These are phyloP conservation scores for Pyrgilauda ruficollis DNA, from an alignment of 2,113 vertebrate genomes.

Conservation along the genomic window DNA sequence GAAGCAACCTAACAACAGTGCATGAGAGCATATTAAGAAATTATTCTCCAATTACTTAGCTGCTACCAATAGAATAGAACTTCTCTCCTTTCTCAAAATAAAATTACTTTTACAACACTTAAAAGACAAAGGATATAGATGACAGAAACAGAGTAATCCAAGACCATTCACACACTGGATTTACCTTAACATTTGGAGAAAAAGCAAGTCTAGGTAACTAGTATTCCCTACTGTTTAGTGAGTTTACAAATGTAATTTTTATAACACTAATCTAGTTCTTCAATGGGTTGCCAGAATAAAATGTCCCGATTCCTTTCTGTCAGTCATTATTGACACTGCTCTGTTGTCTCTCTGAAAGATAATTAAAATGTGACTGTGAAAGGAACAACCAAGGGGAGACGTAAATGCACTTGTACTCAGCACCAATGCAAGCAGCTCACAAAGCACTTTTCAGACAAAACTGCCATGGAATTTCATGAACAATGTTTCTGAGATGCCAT, in stretches of 20 bases:
- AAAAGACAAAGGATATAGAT: background rate
- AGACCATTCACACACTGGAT: background rate
- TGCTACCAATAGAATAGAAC: background rate
- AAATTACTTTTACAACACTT: background rate
- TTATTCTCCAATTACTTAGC: background rate
- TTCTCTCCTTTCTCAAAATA: background rate
- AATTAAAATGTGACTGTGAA: background rate
- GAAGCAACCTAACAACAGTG: background rate
- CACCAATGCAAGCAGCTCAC: background rate
- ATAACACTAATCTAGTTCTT: background rate
- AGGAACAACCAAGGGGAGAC: background rate
- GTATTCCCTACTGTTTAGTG: background rate
- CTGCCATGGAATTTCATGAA: background rate
- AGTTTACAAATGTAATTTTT: background rate
- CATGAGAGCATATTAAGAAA: background rate
- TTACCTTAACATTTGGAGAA: background rate
- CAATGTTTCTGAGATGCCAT: background rate
- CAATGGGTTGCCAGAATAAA: background rate
- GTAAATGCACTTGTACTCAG: background rate
- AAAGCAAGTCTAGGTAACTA: background rate
- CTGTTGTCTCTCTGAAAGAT: background rate
- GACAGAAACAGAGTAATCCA: background rate
- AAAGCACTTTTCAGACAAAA: background rate
- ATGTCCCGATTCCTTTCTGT: background rate
- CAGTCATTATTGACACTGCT: background rate